phyloP scores from a whole-genome alignment of 2,888 invertebrate genomes.

The Rhodophaea formosa region DNA sequence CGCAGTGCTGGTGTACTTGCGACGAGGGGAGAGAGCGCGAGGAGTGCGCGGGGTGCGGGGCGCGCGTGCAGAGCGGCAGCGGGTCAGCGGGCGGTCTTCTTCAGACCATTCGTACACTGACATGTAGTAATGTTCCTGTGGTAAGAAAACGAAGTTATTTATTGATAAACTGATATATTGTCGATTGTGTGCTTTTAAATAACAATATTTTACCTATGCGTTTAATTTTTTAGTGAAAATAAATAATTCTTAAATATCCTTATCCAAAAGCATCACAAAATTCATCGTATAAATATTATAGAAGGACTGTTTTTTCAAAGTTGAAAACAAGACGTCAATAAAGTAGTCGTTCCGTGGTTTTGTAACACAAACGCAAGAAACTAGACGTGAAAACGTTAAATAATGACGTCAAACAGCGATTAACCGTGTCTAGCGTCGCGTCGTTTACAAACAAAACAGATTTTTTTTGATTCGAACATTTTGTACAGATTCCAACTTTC shows the following conservation, averaged over 20 bases:
- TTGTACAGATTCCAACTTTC: background rate
- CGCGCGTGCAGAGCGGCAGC: conserved; percentile 64
- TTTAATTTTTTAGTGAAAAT: too few relatives aligned
- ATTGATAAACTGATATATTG: background rate
- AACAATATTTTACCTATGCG: too few relatives aligned
- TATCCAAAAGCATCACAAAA: too few relatives aligned
- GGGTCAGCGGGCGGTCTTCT: conserved; percentile 57
- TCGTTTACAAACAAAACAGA: background rate
- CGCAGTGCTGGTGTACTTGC: conserved; percentile 34
- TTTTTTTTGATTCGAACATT: background rate
- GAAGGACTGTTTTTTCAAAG: too few relatives aligned
- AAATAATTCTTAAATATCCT: too few relatives aligned
- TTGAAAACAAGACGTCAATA: too few relatives aligned
- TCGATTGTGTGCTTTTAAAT: background rate
- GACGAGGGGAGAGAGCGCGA: conserved; percentile 51
- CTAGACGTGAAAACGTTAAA: background rate
- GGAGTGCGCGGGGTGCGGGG: conserved; percentile 52
- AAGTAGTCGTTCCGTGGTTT: too few relatives aligned
- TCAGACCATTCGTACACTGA: conserved; percentile 62
- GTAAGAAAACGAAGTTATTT: conserved; percentile 21
- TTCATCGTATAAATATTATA: too few relatives aligned
- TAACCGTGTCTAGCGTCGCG: background rate
- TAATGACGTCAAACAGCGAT: background rate
- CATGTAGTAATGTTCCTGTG: conserved; percentile 64
- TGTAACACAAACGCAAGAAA: too few relatives aligned